Evolutionary conservation across 2,113 vertebrate genomes (phyloP).

Genomic region (Chauna torquata): DNA sequence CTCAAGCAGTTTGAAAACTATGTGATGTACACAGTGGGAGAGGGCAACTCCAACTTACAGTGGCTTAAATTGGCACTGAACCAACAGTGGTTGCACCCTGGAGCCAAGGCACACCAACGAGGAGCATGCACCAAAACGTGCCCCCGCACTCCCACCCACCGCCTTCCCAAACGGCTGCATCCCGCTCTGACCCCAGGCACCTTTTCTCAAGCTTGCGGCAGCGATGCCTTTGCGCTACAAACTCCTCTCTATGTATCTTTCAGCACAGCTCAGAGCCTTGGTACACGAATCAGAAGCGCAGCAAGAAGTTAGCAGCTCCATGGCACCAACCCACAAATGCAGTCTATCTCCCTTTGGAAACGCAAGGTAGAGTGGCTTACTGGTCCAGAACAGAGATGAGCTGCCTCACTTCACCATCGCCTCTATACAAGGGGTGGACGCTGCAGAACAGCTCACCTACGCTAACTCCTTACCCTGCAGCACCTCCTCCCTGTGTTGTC

Average conservation of each 20-base stretch:
- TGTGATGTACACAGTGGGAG: neutral
- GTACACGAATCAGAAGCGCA: neutral
- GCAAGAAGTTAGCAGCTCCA: neutral
- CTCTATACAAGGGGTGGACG: neutral
- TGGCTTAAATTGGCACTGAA: neutral
- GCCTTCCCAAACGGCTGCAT: neutral
- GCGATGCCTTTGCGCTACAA: neutral
- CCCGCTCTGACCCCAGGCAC: neutral
- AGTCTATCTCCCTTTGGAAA: neutral
- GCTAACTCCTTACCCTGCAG: neutral
- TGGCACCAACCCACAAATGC: neutral
- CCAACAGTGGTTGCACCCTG: neutral
- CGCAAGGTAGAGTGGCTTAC: neutral
- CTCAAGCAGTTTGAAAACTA: too few species aligned
- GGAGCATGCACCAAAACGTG: neutral
- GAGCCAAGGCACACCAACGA: neutral
- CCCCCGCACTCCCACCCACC: neutral
- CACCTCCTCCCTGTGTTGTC: neutral
- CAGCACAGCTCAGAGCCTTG: neutral
- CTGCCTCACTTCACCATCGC: neutral
- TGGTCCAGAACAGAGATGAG: neutral
- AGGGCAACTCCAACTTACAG: neutral
- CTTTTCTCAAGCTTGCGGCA: neutral
- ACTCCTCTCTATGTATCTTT: neutral
- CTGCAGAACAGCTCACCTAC: neutral